Evolutionary conservation across 2,888 invertebrate species (phyloP).

Genomic region (Nyleta sp.): DNA sequence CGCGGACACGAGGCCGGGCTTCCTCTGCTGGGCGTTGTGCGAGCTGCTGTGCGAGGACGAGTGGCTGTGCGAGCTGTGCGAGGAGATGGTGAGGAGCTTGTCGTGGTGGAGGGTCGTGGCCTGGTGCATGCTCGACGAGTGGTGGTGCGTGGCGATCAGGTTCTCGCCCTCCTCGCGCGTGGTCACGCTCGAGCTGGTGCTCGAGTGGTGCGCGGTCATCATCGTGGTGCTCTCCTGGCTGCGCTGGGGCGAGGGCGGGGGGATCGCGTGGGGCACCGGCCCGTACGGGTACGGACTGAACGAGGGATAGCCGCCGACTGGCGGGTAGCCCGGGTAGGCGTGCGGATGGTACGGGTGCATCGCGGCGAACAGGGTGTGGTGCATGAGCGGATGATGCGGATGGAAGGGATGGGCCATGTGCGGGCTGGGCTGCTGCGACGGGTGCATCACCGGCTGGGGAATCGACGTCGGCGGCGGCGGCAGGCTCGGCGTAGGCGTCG

Average conservation of each 20-base stretch:
- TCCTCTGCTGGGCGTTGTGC: constrained; percentile 68
- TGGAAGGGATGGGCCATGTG: too few relatives aligned
- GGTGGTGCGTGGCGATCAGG: constrained; percentile 86
- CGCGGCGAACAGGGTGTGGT: too few relatives aligned
- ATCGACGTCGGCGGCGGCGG: constrained; percentile 86
- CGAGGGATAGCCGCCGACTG: constrained; percentile 79
- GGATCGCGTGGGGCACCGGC: constrained; percentile 89
- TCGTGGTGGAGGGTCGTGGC: constrained; percentile 85
- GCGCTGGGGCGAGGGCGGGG: constrained; percentile 84
- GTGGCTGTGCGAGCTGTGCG: constrained; percentile 80
- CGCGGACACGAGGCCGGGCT: constrained; percentile 67
- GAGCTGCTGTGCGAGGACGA: constrained; percentile 76
- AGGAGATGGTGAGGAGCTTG: constrained; percentile 85
- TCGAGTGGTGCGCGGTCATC: constrained; percentile 87
- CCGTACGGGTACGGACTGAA: constrained; percentile 87
- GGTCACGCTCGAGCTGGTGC: constrained; percentile 86
- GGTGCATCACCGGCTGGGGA: constrained; percentile 88
- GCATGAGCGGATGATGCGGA: too few relatives aligned
- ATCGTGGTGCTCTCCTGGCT: constrained; percentile 86
- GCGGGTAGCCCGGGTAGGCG: constrained; percentile 83
- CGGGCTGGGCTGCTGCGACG: too few relatives aligned
- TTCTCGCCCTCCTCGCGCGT: constrained; percentile 85
- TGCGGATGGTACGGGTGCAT: constrained; percentile 88
- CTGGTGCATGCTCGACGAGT: constrained; percentile 84
- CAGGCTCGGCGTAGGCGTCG: constrained; percentile 86